Conservation (phyloP, 2,888 invertebrate genomes). For the Helleia helle region DNA sequence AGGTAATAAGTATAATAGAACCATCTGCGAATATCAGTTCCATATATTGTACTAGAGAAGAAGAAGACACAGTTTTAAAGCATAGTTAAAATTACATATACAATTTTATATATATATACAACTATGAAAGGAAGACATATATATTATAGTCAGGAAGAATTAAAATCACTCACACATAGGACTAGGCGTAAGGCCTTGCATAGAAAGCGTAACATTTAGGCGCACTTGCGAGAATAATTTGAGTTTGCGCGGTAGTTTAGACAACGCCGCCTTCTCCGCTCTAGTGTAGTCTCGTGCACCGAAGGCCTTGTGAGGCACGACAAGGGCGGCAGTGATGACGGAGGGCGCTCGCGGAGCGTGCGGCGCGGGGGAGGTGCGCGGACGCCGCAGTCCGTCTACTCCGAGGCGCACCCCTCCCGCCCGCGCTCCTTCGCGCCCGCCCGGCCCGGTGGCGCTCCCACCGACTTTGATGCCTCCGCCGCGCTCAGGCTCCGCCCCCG, state of each 20-base stretch:
- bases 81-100: not conserved
- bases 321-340: constrained; percentile 79
- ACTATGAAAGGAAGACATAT: not conserved
- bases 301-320: constrained; percentile 85
- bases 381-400: constrained; percentile 46
- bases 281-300: constrained; percentile 82
- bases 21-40: not conserved
- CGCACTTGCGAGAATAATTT: constrained; percentile 81
- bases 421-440: constrained; percentile 47
- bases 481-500: constrained; percentile 51
- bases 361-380: constrained; percentile 60
- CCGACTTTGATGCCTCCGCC: constrained; percentile 54
- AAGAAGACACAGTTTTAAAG: not conserved
- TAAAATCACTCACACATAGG: constrained; percentile 78
- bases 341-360: constrained; percentile 61
- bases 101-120: too few species aligned
- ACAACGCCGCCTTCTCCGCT: constrained; percentile 79
- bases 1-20: not conserved
- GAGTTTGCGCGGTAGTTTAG: constrained; percentile 78
- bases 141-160: constrained; percentile 1
- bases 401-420: constrained; percentile 56
- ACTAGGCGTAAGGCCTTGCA: constrained; percentile 83
- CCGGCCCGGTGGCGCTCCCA: constrained; percentile 44
- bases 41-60: not conserved
- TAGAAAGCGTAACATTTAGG: constrained; percentile 78